Base-by-base conservation (phyloP, 1,140 invertebrate genomes). In the Drosophila malerkotliana region DNA sequence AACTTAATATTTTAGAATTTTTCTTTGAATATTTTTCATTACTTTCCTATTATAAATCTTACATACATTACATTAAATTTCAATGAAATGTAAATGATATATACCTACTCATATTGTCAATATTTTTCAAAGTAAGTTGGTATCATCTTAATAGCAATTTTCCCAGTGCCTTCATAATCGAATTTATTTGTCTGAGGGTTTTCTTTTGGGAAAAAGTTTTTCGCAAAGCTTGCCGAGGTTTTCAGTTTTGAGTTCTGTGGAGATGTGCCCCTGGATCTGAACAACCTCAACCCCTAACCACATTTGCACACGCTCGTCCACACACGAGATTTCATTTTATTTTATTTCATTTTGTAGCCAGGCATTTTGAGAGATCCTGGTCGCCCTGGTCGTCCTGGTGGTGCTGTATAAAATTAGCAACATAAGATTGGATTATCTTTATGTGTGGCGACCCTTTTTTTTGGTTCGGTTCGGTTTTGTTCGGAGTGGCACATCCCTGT, bases 371-470 rank as follows among this genome's bases (percentile, higher is more conserved):
- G 12, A 37, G 34, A n/a, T 37, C 12, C 34, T 37, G 34, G 34
- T 10, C 34, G 34, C 34, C 34, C 34, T 37, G 34, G 34, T 37
- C 34, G 34, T 37, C 34, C 34, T 37, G 45, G 66, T 82, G 69
- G 59, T 83, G 79, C 79, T 84, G 80, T 83, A 79, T 83, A 82
- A 88, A 88, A 88, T 88, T 88, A 88, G 83, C 83, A 88, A 79
- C 79, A 88, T 83, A 88, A 83, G 83, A 88, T 88, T 88, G 83
- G 83, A 88, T 88, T 88, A 88, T 88, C 83, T 77, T 77, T 82
- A 41, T 88, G 68, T 81, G 62, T 51, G 63, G 44, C 60, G 56
- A 64, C 72, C 44, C 79, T 72, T 52, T 57, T 26, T 34, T 66
- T 52, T 18, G 18, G 18, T 18, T 18, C 18, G 37, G 26, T 5